Evolutionary conservation across 2,888 invertebrate genomes (phyloP).

Genomic region (Sphaerophoria rueppellii): DNA sequence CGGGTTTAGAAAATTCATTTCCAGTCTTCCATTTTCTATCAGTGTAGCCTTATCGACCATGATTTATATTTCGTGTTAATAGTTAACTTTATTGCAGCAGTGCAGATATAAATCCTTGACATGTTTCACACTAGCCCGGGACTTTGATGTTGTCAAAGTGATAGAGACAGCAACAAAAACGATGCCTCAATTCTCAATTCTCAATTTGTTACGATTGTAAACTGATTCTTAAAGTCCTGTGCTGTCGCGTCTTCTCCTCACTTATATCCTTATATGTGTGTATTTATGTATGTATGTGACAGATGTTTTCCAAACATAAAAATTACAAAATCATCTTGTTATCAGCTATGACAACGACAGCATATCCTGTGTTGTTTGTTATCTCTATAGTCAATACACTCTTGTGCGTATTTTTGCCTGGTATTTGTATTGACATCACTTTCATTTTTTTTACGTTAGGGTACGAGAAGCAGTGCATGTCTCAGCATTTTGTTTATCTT

Average conservation of each 20-base stretch:
- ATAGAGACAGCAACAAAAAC: neutral
- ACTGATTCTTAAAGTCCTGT: conserved; percentile 4
- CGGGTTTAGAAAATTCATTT: too few relatives aligned
- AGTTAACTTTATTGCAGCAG: conserved; percentile 8
- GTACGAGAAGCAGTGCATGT: too few relatives aligned
- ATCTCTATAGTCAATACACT: neutral
- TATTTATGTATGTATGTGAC: conserved; percentile 1
- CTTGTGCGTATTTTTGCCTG: neutral
- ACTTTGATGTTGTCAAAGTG: neutral
- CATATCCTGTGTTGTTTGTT: conserved; percentile 26
- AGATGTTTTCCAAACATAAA: conserved; percentile 56
- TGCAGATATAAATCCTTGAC: conserved; percentile 3
- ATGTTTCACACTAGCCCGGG: conserved; percentile 10
- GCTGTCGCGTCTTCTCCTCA: neutral
- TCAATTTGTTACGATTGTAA: conserved; percentile 28
- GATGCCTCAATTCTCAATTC: neutral
- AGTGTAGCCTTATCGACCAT: neutral
- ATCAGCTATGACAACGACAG: conserved; percentile 57
- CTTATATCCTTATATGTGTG: neutral
- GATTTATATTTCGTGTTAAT: conserved; percentile 36
- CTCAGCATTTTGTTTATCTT: too few relatives aligned
- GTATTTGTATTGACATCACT: conserved; percentile 30
- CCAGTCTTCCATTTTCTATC: neutral
- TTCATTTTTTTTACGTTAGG: neutral
- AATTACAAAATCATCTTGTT: conserved; percentile 68